Conservation (phyloP, 2,888 invertebrate genomes). For the Allygus modestus region DNA sequence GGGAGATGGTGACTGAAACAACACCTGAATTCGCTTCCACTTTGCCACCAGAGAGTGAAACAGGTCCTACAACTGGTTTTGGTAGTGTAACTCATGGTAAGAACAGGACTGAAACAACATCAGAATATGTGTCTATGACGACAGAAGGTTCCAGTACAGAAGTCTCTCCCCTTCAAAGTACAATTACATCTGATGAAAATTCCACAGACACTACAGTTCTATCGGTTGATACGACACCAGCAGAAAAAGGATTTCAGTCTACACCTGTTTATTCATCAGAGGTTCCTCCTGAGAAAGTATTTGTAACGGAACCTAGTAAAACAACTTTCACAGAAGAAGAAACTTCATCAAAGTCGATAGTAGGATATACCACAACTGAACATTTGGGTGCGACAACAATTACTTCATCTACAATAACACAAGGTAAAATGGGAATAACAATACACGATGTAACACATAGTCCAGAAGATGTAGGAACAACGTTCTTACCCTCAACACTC, state of each 20-base stretch:
- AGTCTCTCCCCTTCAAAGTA: not conserved
- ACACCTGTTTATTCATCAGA: not conserved
- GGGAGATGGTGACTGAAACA: not conserved
- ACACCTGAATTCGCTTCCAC: not conserved
- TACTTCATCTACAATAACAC: not conserved
- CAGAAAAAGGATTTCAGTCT: not conserved
- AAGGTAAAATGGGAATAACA: not conserved
- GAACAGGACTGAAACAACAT: not conserved
- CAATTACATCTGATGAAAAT: constrained; percentile 36
- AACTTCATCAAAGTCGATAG: not conserved
- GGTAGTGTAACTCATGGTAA: not conserved
- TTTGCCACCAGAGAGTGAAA: not conserved
- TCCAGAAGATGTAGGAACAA: not conserved
- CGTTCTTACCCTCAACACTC: not conserved
- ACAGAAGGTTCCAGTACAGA: not conserved
- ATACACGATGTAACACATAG: too few species aligned
- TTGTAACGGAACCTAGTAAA: not conserved
- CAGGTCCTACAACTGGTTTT: not conserved
- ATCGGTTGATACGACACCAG: not conserved
- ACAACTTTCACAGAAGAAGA: not conserved
- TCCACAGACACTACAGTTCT: not conserved
- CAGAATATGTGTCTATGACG: not conserved
- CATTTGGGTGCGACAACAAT: not conserved
- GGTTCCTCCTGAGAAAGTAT: not conserved
- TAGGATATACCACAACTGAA: not conserved